phyloP scores from a whole-genome alignment of 2,888 invertebrate species.

The Augochlorella aurata region DNA sequence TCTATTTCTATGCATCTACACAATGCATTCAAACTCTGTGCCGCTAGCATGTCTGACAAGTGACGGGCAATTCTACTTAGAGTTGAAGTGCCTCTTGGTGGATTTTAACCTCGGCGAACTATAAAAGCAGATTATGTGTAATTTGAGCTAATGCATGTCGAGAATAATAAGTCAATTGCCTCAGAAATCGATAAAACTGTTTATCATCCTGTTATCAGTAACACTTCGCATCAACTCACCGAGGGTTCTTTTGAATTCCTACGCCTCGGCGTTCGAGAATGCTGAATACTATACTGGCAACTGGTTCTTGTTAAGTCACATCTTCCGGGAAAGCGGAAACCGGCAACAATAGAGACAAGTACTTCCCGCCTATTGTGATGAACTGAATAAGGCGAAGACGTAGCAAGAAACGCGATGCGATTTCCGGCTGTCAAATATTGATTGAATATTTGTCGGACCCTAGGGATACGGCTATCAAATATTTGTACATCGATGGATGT shows the following conservation, averaged over 20 bases:
- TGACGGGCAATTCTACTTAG: no score
- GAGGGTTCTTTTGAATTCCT: neutral
- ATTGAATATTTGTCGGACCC: constrained; percentile 16
- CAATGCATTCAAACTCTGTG: no score
- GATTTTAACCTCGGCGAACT: no score
- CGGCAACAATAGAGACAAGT: neutral
- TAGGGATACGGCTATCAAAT: constrained; percentile 13
- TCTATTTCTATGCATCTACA: no score
- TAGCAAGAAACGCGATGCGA: neutral
- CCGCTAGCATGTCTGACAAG: no score
- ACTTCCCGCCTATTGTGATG: neutral
- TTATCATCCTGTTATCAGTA: neutral
- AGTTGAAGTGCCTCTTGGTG: no score
- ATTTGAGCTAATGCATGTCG: no score
- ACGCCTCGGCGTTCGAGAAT: neutral
- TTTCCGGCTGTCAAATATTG: constrained; percentile 20
- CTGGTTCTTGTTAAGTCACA: constrained; percentile 1
- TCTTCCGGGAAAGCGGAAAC: neutral
- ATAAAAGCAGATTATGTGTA: no score
- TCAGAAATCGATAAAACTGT: no score
- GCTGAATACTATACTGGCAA: neutral
- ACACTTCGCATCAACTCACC: neutral
- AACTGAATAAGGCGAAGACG: constrained; percentile 10
- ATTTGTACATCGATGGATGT: constrained; percentile 2
- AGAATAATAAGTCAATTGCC: no score